Conservation (phyloP, 1,140 invertebrate species). For the Drosophila carrolli region DNA sequence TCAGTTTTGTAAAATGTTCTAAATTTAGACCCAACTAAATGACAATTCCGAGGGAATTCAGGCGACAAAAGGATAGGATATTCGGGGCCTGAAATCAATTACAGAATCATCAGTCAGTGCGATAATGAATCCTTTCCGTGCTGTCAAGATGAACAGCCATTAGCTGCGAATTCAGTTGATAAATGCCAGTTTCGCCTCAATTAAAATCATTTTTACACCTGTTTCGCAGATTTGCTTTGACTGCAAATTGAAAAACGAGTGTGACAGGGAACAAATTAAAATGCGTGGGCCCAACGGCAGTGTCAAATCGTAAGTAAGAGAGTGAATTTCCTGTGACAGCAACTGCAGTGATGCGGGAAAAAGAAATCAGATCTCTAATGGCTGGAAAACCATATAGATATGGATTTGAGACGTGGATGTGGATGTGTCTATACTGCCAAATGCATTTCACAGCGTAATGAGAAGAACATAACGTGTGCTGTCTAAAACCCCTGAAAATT, state of each 20-base stretch:
- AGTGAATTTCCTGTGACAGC: conserved; percentile 17
- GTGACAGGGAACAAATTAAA: conserved; percentile 1
- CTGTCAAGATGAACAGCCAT: conserved; percentile 4
- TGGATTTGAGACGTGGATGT: no score
- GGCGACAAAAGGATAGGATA: neutral
- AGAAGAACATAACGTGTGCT: no score
- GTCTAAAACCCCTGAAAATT: neutral
- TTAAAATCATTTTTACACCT: conserved; percentile 27
- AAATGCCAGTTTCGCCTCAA: conserved; percentile 3
- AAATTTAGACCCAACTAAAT: no score
- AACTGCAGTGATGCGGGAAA: conserved; percentile 37
- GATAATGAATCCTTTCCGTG: neutral
- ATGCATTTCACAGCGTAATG: no score
- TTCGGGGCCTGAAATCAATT: neutral
- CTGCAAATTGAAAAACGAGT: conserved; percentile 3
- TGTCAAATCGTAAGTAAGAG: conserved; percentile 5
- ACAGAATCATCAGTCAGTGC: neutral
- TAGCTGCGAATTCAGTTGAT: neutral
- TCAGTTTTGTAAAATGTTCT: no score
- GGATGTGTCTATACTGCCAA: no score
- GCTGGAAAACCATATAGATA: neutral
- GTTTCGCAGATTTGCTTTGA: conserved; percentile 1
- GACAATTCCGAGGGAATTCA: no score
- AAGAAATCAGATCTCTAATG: conserved; percentile 7
- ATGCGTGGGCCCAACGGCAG: neutral